Evolutionary conservation across 1,140 invertebrate species (phyloP).

Genomic region (Diabrotica undecimpunctata): DNA sequence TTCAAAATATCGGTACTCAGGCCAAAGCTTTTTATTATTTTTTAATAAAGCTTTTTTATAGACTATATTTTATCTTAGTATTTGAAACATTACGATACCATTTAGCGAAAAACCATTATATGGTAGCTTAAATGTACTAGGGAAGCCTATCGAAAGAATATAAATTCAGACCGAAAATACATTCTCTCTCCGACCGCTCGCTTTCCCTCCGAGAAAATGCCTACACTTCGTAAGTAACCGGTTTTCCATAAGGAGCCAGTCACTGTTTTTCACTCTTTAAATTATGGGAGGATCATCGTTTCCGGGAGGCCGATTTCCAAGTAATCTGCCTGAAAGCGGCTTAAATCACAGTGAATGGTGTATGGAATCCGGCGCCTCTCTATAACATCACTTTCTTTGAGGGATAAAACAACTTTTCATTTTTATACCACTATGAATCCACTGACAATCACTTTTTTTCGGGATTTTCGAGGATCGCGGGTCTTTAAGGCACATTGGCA

Average conservation of each 20-base stretch:
- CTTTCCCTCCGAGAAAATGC: no score
- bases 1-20: no score
- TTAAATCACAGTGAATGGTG: constrained; percentile 22
- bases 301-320: constrained; percentile 15
- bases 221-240: neutral
- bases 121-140: no score
- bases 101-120: no score
- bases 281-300: constrained; percentile 16
- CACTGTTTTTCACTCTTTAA: constrained; percentile 13
- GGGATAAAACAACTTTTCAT: constrained; percentile 20
- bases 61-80: no score
- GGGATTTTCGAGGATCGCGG: neutral
- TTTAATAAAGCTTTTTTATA: no score
- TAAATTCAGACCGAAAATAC: no score
- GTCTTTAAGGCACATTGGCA: no score
- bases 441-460: neutral
- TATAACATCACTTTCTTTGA: constrained; percentile 17
- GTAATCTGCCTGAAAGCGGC: constrained; percentile 23
- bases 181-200: no score
- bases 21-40: no score
- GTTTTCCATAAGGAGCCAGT: constrained; percentile 8
- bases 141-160: no score
- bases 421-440: constrained; percentile 16
- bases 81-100: no score
- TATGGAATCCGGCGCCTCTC: constrained; percentile 21